Percentiles rank a stretch among this genome's conserved stretches.
phyloP scores from a whole-genome alignment of 2,888 invertebrate species.

The Ferdinandea cuprea region DNA sequence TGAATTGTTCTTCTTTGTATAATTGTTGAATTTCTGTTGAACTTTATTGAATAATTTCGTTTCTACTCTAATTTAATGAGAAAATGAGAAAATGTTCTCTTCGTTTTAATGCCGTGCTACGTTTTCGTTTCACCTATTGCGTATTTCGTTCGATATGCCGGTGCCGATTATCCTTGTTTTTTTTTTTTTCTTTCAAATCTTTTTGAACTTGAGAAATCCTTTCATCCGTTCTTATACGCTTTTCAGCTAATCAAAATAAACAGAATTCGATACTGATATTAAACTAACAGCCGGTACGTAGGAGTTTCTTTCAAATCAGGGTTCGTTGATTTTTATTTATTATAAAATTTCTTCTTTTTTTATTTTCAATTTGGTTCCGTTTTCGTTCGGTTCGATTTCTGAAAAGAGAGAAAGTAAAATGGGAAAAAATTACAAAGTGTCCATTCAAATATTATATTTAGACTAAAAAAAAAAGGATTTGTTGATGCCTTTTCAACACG shows the following conservation, averaged over 20 bases:
- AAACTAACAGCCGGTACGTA: slow-evolving; percentile 27
- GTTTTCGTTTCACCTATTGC: slow-evolving; percentile 26
- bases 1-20: slow-evolving; percentile 79
- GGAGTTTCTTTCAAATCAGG: slow-evolving; percentile 10
- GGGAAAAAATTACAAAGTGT: slow-evolving; percentile 2
- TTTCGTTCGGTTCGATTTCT: slow-evolving; percentile 74
- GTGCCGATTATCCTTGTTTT: not conserved
- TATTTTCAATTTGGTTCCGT: slow-evolving; percentile 66
- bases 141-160: slow-evolving; percentile 66
- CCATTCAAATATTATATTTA: too few species aligned
- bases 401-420: slow-evolving; percentile 48
- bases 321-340: slow-evolving; percentile 54
- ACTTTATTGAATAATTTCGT: slow-evolving; percentile 64
- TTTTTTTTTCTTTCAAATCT: too few species aligned
- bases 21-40: slow-evolving; percentile 64
- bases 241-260: slow-evolving; percentile 27
- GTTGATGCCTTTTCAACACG: slow-evolving; percentile 37
- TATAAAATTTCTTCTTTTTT: too few species aligned
- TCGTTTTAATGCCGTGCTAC: slow-evolving; percentile 14
- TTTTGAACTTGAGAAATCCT: slow-evolving; percentile 46
- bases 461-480: too few species aligned
- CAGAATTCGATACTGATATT: slow-evolving; percentile 29
- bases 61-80: slow-evolving; percentile 56
- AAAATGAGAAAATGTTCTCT: slow-evolving; percentile 42
- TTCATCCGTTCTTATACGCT: slow-evolving; percentile 29